Evolutionary conservation across 2,888 invertebrate species (phyloP).

Genomic region (Limulus polyphemus): DNA sequence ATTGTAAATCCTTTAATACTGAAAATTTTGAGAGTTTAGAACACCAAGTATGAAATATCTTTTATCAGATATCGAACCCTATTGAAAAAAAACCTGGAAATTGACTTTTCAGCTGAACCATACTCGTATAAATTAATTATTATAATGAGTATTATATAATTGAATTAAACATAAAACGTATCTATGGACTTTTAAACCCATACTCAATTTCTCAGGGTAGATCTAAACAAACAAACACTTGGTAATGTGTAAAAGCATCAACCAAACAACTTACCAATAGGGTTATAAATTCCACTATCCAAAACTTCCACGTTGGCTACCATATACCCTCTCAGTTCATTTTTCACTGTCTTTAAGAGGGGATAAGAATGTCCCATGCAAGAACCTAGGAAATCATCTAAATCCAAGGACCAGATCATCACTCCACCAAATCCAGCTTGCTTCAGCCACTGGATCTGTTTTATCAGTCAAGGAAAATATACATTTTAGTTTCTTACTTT

Average conservation of each 20-base stretch:
- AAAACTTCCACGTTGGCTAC: slow-evolving; percentile 20
- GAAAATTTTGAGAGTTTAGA: too few species aligned
- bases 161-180: too few species aligned
- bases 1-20: too few species aligned
- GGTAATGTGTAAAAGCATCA: background rate
- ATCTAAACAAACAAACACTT: background rate
- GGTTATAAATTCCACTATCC: slow-evolving; percentile 3
- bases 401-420: slow-evolving; percentile 93
- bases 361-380: slow-evolving; percentile 87
- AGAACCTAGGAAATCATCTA: slow-evolving; percentile 81
- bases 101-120: too few species aligned
- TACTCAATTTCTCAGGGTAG: too few species aligned
- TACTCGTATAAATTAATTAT: too few species aligned
- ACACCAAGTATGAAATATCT: too few species aligned
- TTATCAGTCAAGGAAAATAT: slow-evolving; percentile 4
- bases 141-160: too few species aligned
- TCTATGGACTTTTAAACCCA: too few species aligned
- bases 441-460: slow-evolving; percentile 80
- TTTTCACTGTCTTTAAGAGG: slow-evolving; percentile 68
- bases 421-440: slow-evolving; percentile 89
- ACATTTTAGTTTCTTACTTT: too few species aligned
- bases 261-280: slow-evolving; percentile 2
- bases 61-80: too few species aligned
- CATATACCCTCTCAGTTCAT: slow-evolving; percentile 62
- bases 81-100: too few species aligned